These are phyloP conservation scores for Fratercula arctica DNA, from an alignment of 2,797 vertebrate genomes.

Conservation along the genomic window DNA sequence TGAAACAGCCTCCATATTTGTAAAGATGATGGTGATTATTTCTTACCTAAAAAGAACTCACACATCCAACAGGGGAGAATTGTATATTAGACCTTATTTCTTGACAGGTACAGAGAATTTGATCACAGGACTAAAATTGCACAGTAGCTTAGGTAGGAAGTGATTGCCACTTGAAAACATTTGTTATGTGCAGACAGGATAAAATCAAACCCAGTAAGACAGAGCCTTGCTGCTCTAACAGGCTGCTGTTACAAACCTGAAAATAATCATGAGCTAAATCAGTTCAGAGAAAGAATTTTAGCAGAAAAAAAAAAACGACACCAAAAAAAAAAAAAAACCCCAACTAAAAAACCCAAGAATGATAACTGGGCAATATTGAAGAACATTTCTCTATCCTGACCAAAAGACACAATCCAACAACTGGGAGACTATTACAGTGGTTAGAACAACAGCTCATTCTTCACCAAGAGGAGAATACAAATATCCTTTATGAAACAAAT, in stretches of 20 bases:
- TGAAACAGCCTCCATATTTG: neutral
- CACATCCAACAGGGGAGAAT: conserved; percentile 12
- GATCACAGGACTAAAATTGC: conserved; percentile 31
- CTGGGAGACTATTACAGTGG: neutral
- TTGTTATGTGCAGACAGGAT: conserved; percentile 28
- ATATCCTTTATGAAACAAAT: neutral
- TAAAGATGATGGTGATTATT: conserved; percentile 42
- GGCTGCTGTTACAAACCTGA: neutral
- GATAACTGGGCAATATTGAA: neutral
- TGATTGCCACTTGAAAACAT: conserved; percentile 45
- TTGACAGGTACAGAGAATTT: conserved; percentile 48
- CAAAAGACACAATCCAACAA: neutral
- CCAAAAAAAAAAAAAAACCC: neutral
- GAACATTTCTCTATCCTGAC: neutral
- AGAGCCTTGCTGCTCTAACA: neutral
- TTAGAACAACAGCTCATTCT: neutral
- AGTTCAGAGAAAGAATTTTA: neutral
- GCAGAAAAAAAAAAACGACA: neutral
- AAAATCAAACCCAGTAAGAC: conserved; percentile 19
- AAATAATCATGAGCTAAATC: neutral
- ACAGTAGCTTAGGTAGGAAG: conserved; percentile 23
- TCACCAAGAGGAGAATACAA: neutral
- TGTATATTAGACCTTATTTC: neutral
- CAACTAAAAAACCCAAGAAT: neutral
- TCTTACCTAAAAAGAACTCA: conserved; percentile 36